Evolutionary conservation across 1,140 invertebrate genomes (phyloP).

Genomic region (Leptinotarsa lineolata): DNA sequence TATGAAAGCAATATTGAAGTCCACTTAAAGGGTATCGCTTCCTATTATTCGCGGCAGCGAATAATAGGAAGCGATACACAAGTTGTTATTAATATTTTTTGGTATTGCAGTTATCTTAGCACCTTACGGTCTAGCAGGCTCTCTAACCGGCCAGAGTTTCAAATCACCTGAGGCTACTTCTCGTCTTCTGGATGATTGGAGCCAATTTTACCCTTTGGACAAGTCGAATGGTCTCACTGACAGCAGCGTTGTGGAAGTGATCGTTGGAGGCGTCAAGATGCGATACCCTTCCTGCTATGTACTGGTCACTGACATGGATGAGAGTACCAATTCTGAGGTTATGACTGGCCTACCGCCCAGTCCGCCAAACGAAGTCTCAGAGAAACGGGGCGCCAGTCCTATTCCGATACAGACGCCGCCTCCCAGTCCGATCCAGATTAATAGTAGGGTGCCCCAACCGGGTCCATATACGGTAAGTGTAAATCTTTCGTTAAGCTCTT

Average conservation of each 20-base stretch:
- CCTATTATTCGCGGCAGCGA: no score
- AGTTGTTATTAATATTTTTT: background rate
- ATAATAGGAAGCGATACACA: no score
- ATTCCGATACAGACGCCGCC: slow-evolving; percentile 48
- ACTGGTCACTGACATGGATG: slow-evolving; percentile 87
- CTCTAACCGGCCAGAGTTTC: slow-evolving; percentile 84
- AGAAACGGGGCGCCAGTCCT: slow-evolving; percentile 26
- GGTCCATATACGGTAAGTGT: slow-evolving; percentile 51
- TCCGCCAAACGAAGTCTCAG: slow-evolving; percentile 3
- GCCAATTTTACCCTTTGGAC: slow-evolving; percentile 87
- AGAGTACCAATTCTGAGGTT: slow-evolving; percentile 51
- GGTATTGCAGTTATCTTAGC: slow-evolving; percentile 81
- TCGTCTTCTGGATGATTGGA: slow-evolving; percentile 90
- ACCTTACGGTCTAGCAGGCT: slow-evolving; percentile 90
- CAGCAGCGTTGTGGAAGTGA: slow-evolving; percentile 61
- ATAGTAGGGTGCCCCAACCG: slow-evolving; percentile 56
- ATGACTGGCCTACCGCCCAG: slow-evolving; percentile 14
- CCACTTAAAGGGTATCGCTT: no score
- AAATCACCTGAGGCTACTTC: slow-evolving; percentile 74
- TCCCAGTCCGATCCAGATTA: slow-evolving; percentile 58
- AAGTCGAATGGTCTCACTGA: slow-evolving; percentile 58
- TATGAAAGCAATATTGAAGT: no score
- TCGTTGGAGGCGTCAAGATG: slow-evolving; percentile 87
- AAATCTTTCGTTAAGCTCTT: no score
- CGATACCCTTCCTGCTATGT: slow-evolving; percentile 93